Evolutionary conservation across 23 tunicate species (phyloP).

Genomic region (Styela clava): DNA sequence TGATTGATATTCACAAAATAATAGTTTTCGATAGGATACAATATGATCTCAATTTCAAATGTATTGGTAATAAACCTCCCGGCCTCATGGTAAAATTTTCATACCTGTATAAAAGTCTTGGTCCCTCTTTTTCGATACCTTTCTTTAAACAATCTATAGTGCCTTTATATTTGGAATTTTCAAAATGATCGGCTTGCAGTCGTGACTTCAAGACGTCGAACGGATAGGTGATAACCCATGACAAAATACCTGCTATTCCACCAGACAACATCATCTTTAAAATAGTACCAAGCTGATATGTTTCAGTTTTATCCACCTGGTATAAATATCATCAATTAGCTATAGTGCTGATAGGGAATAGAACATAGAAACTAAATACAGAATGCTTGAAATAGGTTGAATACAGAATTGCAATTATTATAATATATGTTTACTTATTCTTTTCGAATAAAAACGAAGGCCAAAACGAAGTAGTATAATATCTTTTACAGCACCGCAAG

Average conservation of each 20-base stretch:
- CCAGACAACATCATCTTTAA: constrained; percentile 77
- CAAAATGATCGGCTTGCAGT: constrained; percentile 81
- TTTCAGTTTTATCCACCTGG: constrained; percentile 55
- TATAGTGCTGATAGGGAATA: no score
- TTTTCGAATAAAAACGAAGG: no score
- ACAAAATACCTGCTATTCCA: constrained; percentile 84
- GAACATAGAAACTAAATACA: neutral
- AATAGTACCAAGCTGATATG: constrained; percentile 37
- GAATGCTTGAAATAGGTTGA: neutral
- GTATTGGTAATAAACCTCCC: no score
- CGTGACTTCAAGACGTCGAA: constrained; percentile 91
- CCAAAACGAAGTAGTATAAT: no score
- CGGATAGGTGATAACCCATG: constrained; percentile 96
- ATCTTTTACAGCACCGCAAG: no score
- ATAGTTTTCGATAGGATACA: no score
- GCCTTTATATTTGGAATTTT: constrained; percentile 59
- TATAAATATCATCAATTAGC: no score
- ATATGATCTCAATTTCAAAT: no score
- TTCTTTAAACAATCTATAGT: constrained; percentile 49
- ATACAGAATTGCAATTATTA: no score
- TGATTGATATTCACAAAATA: no score
- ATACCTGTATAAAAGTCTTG: constrained; percentile 58
- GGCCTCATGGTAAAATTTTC: no score
- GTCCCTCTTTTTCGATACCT: constrained; percentile 38
- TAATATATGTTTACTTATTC: no score